A percentile compares a stretch with the other conserved stretches of the same genome.
phyloP scores from a whole-genome alignment of 2,797 vertebrate genomes.

The Phataginus tetradactyla region DNA sequence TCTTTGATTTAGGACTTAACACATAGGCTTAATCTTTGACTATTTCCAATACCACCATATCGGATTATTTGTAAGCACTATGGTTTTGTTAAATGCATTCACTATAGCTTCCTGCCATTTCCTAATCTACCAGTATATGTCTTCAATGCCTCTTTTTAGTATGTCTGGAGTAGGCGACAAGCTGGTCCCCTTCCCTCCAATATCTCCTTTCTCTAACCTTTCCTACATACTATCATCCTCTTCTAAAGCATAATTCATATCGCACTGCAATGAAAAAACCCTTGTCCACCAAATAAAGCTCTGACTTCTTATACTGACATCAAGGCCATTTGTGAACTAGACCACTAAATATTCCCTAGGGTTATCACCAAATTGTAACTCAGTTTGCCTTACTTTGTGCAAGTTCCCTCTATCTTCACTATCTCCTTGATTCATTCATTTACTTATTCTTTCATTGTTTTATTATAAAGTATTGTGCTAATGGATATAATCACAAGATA shows the following conservation, averaged over 20 bases:
- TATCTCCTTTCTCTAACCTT: background rate
- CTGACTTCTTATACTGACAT: background rate
- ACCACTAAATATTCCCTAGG: background rate
- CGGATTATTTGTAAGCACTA: background rate
- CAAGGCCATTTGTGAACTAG: background rate
- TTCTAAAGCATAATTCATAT: background rate
- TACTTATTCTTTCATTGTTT: background rate
- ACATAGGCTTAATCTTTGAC: background rate
- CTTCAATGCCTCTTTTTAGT: background rate
- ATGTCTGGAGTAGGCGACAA: background rate
- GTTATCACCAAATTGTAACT: background rate
- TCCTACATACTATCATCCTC: background rate
- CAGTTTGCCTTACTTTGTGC: background rate
- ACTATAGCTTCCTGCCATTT: background rate
- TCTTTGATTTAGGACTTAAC: background rate
- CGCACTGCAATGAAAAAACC: background rate
- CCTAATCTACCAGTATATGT: background rate
- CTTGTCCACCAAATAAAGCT: background rate
- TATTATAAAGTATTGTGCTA: background rate
- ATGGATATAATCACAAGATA: background rate
- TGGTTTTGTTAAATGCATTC: background rate
- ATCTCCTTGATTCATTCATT: background rate
- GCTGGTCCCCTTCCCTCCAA: background rate
- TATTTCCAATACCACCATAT: background rate
- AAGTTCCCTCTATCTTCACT: background rate